phyloP scores from a whole-genome alignment of 2,113 vertebrate genomes.

The Petromus typicus region DNA sequence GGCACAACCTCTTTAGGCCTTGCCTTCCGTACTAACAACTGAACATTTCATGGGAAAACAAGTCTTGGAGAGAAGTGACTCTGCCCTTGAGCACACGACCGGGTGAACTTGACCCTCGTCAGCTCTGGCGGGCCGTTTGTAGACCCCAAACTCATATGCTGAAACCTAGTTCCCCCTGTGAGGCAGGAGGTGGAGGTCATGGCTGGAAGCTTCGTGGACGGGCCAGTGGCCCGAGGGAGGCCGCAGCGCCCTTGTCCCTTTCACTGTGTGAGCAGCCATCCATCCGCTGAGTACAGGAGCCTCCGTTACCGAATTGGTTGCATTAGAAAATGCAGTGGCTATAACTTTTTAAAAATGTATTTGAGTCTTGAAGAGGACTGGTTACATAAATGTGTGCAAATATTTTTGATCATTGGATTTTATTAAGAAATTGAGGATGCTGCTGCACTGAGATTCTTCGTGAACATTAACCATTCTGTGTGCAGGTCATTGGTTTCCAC shows the following conservation, averaged over 20 bases:
- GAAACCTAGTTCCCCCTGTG: neutral
- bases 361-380: neutral
- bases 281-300: neutral
- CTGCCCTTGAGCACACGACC: neutral
- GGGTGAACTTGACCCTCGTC: neutral
- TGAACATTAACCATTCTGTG: neutral
- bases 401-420: neutral
- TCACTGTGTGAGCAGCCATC: neutral
- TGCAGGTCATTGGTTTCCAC: neutral
- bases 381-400: neutral
- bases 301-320: neutral
- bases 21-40: neutral
- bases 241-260: neutral
- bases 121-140: neutral
- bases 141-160: neutral
- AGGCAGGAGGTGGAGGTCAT: neutral
- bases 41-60: neutral
- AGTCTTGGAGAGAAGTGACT: neutral
- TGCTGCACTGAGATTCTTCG: neutral
- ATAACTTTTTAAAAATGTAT: neutral
- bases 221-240: neutral
- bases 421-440: neutral
- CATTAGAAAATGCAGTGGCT: constrained; percentile 10
- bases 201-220: neutral
- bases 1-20: neutral